A percentile compares a stretch with the other conserved stretches of the same genome.
phyloP scores from a whole-genome alignment of 2,113 vertebrate species.

The Butorides virescens region DNA sequence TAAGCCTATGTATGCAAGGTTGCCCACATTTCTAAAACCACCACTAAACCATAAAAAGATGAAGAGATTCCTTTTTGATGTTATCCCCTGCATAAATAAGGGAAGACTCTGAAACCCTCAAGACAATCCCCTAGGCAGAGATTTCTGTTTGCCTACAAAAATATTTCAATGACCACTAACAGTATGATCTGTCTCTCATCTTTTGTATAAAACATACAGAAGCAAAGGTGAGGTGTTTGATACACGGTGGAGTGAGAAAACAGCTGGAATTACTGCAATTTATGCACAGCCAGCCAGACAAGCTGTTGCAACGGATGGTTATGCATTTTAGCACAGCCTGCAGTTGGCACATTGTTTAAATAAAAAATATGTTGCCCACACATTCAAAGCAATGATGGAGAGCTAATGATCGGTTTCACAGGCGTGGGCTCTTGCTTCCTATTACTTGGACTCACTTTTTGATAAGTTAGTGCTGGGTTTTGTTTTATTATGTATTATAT shows the following conservation, averaged over 20 bases:
- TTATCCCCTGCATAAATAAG: background rate
- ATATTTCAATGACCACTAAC: background rate
- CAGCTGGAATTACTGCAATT: conserved; percentile 11
- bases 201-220: background rate
- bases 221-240: background rate
- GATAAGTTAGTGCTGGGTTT: background rate
- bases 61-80: background rate
- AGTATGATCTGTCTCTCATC: background rate
- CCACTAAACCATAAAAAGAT: background rate
- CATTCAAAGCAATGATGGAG: background rate
- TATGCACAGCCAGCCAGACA: background rate
- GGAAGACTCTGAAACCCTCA: background rate
- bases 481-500: background rate
- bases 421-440: background rate
- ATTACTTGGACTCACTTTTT: background rate
- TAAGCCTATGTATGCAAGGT: background rate
- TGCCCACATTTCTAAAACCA: background rate
- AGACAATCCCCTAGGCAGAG: background rate
- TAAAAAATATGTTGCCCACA: background rate
- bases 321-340: conserved; percentile 10
- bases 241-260: background rate
- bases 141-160: background rate
- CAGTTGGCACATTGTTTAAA: background rate
- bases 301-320: conserved; percentile 2
- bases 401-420: background rate